Evolutionary conservation across 2,888 invertebrate genomes (phyloP).

Genomic region (Pollenia amentaria): DNA sequence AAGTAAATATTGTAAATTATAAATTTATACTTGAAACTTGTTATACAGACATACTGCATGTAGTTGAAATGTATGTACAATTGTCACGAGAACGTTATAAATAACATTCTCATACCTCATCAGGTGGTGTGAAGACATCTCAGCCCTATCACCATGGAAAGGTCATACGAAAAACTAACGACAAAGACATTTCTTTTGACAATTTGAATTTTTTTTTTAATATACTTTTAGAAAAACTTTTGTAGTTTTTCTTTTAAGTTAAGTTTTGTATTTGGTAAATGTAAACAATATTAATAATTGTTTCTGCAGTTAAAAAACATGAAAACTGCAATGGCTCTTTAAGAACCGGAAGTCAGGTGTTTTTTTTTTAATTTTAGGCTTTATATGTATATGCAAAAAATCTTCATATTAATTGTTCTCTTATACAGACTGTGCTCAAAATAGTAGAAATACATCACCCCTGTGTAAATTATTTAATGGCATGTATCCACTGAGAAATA

Average conservation of each 20-base stretch:
- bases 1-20: neutral
- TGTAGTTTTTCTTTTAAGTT: neutral
- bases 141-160: neutral
- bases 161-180: neutral
- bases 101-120: neutral
- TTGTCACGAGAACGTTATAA: constrained; percentile 20
- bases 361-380: neutral
- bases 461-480: too few species aligned
- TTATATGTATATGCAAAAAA: neutral
- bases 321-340: constrained; percentile 7
- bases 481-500: too few species aligned
- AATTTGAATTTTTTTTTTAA: constrained; percentile 8
- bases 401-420: neutral
- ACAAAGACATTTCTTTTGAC: constrained; percentile 11
- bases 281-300: constrained; percentile 20
- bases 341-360: constrained; percentile 26
- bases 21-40: neutral
- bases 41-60: constrained; percentile 18
- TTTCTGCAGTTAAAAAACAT: neutral
- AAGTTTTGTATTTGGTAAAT: neutral
- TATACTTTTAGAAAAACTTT: neutral
- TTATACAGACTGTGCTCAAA: too few species aligned
- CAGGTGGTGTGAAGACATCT: neutral
- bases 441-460: too few species aligned
- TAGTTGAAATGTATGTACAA: neutral